A percentile compares a stretch with the other conserved stretches of the same genome.
Evolutionary conservation across 2,797 vertebrate species (phyloP).

Genomic region (Crypturellus tataupa): DNA sequence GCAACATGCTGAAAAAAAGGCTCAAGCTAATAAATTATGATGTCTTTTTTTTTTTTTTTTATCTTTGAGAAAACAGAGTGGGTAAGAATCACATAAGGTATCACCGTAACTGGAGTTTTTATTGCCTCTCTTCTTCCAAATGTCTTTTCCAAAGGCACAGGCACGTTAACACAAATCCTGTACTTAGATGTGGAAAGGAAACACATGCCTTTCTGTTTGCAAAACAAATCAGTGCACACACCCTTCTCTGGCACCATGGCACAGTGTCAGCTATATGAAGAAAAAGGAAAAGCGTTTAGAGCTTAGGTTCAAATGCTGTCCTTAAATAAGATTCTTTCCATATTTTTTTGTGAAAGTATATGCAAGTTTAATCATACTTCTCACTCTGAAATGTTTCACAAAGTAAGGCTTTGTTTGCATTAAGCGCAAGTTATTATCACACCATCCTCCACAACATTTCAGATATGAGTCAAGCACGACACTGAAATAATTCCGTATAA

Average conservation of each 20-base stretch:
- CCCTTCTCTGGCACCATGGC: neutral
- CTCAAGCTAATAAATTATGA: too few species aligned
- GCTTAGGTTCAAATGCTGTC: neutral
- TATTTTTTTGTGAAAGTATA: neutral
- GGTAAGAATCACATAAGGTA: neutral
- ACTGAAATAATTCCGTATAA: slow-evolving; percentile 15
- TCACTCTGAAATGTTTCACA: slow-evolving; percentile 4
- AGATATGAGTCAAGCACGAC: slow-evolving; percentile 25
- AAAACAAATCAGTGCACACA: neutral
- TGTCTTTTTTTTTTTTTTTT: neutral
- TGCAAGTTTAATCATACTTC: neutral
- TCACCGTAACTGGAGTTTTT: neutral
- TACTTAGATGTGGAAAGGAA: neutral
- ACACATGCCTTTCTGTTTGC: neutral
- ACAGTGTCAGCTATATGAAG: neutral
- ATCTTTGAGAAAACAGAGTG: neutral
- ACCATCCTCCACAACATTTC: slow-evolving; percentile 14
- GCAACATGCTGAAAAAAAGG: neutral
- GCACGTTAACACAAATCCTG: neutral
- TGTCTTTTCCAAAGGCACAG: neutral
- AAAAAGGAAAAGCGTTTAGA: neutral
- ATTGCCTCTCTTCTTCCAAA: neutral
- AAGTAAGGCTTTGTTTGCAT: slow-evolving; percentile 29
- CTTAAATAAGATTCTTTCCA: neutral
- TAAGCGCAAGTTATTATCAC: neutral